Conservation (phyloP, 2,797 vertebrate genomes). For the Carcharodon carcharias region DNA sequence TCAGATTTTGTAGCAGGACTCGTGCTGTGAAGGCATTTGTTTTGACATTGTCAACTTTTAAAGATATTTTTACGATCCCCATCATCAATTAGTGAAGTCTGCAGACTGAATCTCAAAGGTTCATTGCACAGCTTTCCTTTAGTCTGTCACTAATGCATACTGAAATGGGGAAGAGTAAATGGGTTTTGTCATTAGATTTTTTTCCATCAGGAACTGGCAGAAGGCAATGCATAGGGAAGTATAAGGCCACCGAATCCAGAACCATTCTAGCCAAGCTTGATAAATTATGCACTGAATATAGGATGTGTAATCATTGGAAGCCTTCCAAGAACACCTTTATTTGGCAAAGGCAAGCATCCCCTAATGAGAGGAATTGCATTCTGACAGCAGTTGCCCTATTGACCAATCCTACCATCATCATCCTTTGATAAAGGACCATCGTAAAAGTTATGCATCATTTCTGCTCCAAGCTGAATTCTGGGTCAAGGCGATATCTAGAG, state of each 20-base stretch:
- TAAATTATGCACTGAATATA: background rate
- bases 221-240: background rate
- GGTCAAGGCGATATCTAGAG: background rate
- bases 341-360: background rate
- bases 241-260: background rate
- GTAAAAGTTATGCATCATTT: background rate
- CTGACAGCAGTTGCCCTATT: background rate
- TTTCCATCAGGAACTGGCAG: background rate
- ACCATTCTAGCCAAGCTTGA: background rate
- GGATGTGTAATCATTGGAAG: background rate
- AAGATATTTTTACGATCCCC: background rate
- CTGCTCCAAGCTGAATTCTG: background rate
- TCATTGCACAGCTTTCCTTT: background rate
- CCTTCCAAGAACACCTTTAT: background rate
- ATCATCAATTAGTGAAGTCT: background rate
- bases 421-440: background rate
- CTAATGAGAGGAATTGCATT: background rate
- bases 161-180: background rate
- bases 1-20: background rate
- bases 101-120: background rate
- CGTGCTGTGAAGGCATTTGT: background rate
- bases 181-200: background rate
- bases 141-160: background rate
- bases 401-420: background rate
- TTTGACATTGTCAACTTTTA: background rate